phyloP scores from a whole-genome alignment of 2,888 invertebrate species.

The Neelides folsomi region DNA sequence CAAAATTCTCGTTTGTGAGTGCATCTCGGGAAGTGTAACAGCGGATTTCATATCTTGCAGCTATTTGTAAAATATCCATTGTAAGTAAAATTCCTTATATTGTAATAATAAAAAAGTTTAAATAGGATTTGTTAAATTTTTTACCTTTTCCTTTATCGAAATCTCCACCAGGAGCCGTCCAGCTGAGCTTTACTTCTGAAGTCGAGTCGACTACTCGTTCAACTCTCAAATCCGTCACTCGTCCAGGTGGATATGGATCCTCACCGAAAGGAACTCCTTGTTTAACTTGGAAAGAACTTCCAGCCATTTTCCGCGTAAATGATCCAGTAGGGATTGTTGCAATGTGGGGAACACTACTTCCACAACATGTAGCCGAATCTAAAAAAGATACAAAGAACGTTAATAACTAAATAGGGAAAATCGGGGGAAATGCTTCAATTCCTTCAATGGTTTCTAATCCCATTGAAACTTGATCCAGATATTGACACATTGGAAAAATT shows the following conservation, averaged over 20 bases:
- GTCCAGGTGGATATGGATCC: slow-evolving; percentile 35
- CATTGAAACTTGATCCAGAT: background rate
- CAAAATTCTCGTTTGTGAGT: slow-evolving; percentile 33
- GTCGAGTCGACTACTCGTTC: slow-evolving; percentile 32
- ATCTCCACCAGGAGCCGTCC: slow-evolving; percentile 37
- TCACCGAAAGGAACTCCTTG: slow-evolving; percentile 26
- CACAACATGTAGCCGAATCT: slow-evolving; percentile 34
- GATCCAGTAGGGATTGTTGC: slow-evolving; percentile 32
- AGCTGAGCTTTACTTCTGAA: slow-evolving; percentile 35
- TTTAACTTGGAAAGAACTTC: slow-evolving; percentile 33
- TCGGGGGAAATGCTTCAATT: background rate
- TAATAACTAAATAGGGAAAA: background rate
- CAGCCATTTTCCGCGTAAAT: slow-evolving; percentile 32
- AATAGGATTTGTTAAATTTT: background rate
- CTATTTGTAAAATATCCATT: slow-evolving; percentile 11
- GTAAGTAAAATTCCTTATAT: background rate
- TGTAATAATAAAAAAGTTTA: background rate
- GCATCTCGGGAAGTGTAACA: slow-evolving; percentile 34
- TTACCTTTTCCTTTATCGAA: slow-evolving; percentile 36
- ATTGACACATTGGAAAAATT: background rate
- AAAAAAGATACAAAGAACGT: slow-evolving; percentile 6
- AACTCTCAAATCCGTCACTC: slow-evolving; percentile 36
- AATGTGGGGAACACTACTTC: slow-evolving; percentile 33
- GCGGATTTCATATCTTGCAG: slow-evolving; percentile 34
- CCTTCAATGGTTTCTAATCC: background rate